Evolutionary conservation across 2,888 invertebrate species (phyloP), one percentile per base, ranked within the genome.

Genomic region (Oscheius myriophilus): DNA sequence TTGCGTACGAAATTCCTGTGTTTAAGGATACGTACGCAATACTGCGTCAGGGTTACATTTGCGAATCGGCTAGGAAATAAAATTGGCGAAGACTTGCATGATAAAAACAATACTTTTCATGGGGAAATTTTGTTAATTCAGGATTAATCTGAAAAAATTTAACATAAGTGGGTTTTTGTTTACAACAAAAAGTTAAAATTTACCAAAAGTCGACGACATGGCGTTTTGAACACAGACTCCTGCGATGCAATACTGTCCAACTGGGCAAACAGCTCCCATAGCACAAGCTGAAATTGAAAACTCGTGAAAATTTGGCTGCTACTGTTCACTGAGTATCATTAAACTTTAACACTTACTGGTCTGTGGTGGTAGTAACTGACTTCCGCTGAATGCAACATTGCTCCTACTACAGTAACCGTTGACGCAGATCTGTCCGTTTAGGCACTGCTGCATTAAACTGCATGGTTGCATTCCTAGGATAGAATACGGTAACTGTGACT

Each of bases 251-350:
- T 76, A 83, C 49, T 85, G 81, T 0, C 82, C 83, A 4, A 85
- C 82, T 1, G 85, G 85, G 72, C 85, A 85, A 6, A 82, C 79
- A n/a, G 84, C 84, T 14, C 85, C 85, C n/a, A 82, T 79, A 68
- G 82, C 81, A 54, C 85, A 85, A 6, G 81, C 83, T 84, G 70
- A 68, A 79, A 76, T 11, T 2, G 9, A 33, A 3, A 33, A 33
- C 9, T 33, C 9, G 9, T 33, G 4, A 33, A 9, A 43, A 43
- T 3, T 33, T 33, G 33, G 9, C 33, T 3, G 33, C n/a, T n/a
- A 49, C 49, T 3, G 9, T 18, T 49, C 4, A 33, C 33, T 33
- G 33, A 33, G 33, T n/a, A 7, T 26, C 11, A 9, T 23, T 16
- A 53, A 18, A 23, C 12, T 18, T 41, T 65, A 1, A 39, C 41